Evolutionary conservation across 1,140 invertebrate genomes (phyloP).

Genomic region (Diorhabda elongata): DNA sequence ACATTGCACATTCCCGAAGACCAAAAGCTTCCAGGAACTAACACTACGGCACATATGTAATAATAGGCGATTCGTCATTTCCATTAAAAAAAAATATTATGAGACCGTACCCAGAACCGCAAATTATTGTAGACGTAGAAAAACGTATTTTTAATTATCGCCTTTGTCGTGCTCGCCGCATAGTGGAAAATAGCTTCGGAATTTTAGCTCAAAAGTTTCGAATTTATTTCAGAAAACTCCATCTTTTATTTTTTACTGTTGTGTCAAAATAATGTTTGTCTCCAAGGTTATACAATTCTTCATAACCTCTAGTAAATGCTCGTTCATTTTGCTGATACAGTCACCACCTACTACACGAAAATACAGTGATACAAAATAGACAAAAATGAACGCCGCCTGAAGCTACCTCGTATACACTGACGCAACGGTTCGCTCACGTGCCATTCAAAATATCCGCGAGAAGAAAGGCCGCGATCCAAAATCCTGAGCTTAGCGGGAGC

Average conservation of each 20-base stretch:
- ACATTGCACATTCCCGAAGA: slow-evolving; percentile 20
- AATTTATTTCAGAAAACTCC: slow-evolving; percentile 21
- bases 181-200: slow-evolving; percentile 14
- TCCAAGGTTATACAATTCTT: neutral
- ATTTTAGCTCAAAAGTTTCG: slow-evolving; percentile 23
- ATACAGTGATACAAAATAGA: neutral
- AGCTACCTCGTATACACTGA: neutral
- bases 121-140: slow-evolving; percentile 18
- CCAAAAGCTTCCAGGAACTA: slow-evolving; percentile 13
- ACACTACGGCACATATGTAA: slow-evolving; percentile 12
- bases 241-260: slow-evolving; percentile 4
- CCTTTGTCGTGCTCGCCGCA: slow-evolving; percentile 6
- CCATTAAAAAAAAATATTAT: slow-evolving; percentile 21
- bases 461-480: slow-evolving; percentile 2
- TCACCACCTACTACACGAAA: too few species aligned
- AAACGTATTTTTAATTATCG: slow-evolving; percentile 20
- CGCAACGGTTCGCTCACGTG: neutral
- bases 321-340: neutral
- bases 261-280: slow-evolving; percentile 4
- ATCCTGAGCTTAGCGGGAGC: neutral
- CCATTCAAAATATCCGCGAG: neutral
- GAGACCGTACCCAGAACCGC: slow-evolving; percentile 17
- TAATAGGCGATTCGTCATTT: slow-evolving; percentile 17
- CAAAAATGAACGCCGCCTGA: slow-evolving; percentile 5
- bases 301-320: neutral